phyloP scores from a whole-genome alignment of 1,140 invertebrate genomes.

The Glossosoma conforme region DNA sequence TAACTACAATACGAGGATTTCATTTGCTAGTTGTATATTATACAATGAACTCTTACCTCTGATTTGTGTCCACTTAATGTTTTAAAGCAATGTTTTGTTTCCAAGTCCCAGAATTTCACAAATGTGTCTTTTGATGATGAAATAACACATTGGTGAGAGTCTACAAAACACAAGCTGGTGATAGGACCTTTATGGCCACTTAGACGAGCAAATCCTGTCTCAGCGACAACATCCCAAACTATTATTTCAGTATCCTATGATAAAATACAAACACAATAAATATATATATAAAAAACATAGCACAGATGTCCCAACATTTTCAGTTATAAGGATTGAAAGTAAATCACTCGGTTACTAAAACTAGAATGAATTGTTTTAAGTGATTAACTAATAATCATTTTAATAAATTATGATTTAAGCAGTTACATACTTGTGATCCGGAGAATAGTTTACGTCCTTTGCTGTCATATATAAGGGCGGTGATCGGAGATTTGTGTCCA shows the following conservation, averaged over 20 bases:
- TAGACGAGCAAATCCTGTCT: conserved; percentile 82
- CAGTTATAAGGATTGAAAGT: too few relatives aligned
- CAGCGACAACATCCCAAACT: conserved; percentile 90
- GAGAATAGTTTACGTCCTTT: conserved; percentile 77
- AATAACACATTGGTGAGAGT: conserved; percentile 70
- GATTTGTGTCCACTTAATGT: conserved; percentile 79
- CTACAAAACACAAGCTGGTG: conserved; percentile 83
- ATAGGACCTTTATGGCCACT: conserved; percentile 89
- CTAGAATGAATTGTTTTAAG: not conserved
- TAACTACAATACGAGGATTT: conserved; percentile 15
- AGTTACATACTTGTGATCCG: conserved; percentile 83
- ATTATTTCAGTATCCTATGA: conserved; percentile 87
- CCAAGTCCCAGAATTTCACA: conserved; percentile 96
- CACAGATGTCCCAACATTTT: too few relatives aligned
- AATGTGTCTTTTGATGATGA: conserved; percentile 91
- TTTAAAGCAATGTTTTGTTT: conserved; percentile 92
- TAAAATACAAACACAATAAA: conserved; percentile 2
- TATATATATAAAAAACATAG: conserved; percentile 4
- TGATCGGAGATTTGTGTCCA: conserved; percentile 85
- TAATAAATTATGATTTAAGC: too few relatives aligned
- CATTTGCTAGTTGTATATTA: too few relatives aligned
- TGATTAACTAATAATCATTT: too few relatives aligned
- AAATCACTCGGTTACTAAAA: too few relatives aligned
- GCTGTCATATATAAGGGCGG: conserved; percentile 74
- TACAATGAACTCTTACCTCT: conserved; percentile 51